These are phyloP conservation scores for Dromiciops gliroides DNA, from an alignment of 2,113 vertebrate genomes.

Conservation along the genomic window DNA sequence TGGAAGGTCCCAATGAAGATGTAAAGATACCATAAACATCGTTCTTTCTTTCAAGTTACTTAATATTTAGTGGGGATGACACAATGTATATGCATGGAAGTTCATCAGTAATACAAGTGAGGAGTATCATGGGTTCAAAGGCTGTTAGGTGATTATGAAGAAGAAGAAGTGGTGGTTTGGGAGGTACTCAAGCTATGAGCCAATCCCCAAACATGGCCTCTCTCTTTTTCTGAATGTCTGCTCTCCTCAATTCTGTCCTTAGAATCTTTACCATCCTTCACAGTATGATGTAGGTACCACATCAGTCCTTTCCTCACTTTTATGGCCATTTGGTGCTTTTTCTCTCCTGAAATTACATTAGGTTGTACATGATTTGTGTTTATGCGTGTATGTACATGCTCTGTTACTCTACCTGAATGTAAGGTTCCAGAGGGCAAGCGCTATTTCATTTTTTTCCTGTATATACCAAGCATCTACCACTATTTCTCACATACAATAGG, in stretches of 20 bases:
- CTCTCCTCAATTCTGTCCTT: background rate
- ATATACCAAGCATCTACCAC: background rate
- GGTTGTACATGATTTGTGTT: background rate
- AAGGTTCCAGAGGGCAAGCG: background rate
- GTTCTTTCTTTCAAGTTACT: background rate
- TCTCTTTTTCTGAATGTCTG: background rate
- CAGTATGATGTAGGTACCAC: background rate
- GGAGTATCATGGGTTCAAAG: background rate
- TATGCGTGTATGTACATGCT: background rate
- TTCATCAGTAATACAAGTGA: background rate
- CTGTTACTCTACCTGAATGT: background rate
- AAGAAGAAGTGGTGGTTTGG: background rate
- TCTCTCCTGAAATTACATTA: background rate
- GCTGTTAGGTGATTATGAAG: background rate
- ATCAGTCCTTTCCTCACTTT: background rate
- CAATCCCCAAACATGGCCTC: too few species aligned
- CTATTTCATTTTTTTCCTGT: background rate
- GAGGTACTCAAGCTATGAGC: background rate
- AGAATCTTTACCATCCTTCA: background rate
- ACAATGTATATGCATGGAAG: background rate
- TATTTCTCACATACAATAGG: background rate
- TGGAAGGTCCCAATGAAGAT: background rate
- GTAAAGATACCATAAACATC: background rate
- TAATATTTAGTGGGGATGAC: background rate
- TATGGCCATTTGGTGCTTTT: background rate